These are phyloP conservation scores for Agrenia bidenticulata DNA, from an alignment of 2,888 invertebrate genomes.

Conservation along the genomic window DNA sequence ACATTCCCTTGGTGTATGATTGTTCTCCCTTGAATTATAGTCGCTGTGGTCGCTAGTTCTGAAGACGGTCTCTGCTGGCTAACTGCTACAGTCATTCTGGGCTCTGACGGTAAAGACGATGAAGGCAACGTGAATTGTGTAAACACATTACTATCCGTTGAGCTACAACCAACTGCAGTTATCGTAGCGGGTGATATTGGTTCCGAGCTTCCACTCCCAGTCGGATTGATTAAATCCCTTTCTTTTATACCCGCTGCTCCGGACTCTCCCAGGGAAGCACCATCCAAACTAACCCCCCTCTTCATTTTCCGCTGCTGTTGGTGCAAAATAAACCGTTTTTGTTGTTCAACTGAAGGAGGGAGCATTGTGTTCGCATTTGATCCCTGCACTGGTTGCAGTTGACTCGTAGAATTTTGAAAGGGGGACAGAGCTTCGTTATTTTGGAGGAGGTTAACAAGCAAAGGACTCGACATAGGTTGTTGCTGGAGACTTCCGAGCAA, in stretches of 20 bases:
- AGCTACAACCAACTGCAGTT: not conserved
- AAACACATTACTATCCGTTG: constrained; percentile 1
- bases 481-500: constrained; percentile 55
- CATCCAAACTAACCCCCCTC: constrained; percentile 43
- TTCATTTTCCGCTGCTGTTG: constrained; percentile 35
- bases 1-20: constrained; percentile 38
- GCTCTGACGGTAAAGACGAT: constrained; percentile 22
- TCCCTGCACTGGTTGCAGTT: constrained; percentile 28
- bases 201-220: not conserved
- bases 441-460: constrained; percentile 87
- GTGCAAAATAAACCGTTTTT: constrained; percentile 29
- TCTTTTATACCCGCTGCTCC: not conserved
- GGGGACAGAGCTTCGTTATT: constrained; percentile 63
- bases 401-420: constrained; percentile 53
- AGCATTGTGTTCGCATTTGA: constrained; percentile 12
- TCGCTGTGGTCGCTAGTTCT: constrained; percentile 16
- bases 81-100: constrained; percentile 21
- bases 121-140: constrained; percentile 26
- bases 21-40: constrained; percentile 35
- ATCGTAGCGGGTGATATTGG: not conserved
- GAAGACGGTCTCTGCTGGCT: constrained; percentile 13
- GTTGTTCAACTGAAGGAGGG: constrained; percentile 39
- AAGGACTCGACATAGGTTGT: constrained; percentile 81
- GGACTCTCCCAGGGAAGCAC: constrained; percentile 27
- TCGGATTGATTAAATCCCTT: not conserved